Evolutionary conservation across 2,888 invertebrate species (phyloP).

Genomic region (Piscicola geometra): DNA sequence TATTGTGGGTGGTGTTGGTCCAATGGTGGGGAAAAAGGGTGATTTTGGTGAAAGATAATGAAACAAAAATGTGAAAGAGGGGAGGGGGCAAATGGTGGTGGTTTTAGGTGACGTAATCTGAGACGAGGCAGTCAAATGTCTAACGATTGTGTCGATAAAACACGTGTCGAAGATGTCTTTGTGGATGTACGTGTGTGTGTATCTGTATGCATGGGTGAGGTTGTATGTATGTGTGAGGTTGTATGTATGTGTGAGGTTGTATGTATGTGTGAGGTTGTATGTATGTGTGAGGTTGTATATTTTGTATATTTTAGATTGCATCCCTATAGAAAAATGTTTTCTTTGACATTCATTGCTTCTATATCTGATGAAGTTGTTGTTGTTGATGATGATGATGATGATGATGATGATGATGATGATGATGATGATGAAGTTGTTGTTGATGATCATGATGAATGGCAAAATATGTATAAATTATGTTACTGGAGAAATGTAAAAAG

Average conservation of each 20-base stretch:
- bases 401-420: constrained; percentile 28
- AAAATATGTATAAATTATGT: no score
- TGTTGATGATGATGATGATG: constrained; percentile 29
- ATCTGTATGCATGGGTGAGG: neutral
- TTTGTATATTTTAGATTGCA: neutral
- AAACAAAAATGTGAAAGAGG: no score
- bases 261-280: neutral
- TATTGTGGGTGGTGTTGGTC: neutral
- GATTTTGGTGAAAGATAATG: no score
- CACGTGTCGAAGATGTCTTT: neutral
- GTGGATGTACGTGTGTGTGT: neutral
- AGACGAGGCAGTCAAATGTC: neutral
- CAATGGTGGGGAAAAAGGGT: no score
- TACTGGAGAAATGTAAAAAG: no score
- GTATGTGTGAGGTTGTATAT: neutral
- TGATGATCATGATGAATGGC: neutral
- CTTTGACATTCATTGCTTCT: neutral
- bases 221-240: neutral
- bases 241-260: neutral
- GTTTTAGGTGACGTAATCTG: neutral
- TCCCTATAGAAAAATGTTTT: neutral
- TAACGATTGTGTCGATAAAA: neutral
- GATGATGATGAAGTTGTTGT: constrained; percentile 1
- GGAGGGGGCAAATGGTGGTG: neutral
- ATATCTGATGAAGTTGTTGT: neutral